These are phyloP conservation scores for Unio pictorum DNA, from an alignment of 2,888 invertebrate species.

Conservation along the genomic window DNA sequence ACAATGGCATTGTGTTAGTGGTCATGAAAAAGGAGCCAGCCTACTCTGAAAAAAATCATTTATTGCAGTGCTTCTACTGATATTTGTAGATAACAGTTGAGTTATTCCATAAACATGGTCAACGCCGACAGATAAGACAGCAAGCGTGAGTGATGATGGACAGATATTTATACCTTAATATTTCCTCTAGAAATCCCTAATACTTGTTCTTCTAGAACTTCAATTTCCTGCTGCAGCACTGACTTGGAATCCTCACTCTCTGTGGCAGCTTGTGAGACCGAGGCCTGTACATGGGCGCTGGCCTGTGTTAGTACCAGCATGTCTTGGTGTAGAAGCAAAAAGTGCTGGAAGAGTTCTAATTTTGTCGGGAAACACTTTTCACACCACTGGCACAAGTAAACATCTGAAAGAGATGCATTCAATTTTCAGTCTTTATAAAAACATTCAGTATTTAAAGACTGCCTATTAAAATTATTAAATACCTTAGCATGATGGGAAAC, in stretches of 20 bases:
- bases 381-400: slow-evolving; percentile 43
- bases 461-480: too few species aligned
- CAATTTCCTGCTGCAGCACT: slow-evolving; percentile 28
- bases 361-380: slow-evolving; percentile 38
- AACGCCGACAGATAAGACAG: neutral
- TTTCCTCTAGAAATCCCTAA: slow-evolving; percentile 19
- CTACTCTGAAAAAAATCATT: neutral
- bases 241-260: slow-evolving; percentile 8
- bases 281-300: slow-evolving; percentile 11
- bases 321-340: slow-evolving; percentile 39
- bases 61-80: neutral
- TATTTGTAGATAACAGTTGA: neutral
- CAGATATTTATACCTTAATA: slow-evolving; percentile 11
- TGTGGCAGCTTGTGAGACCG: neutral
- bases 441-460: too few species aligned
- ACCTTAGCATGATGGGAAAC: too few species aligned
- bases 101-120: neutral
- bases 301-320: slow-evolving; percentile 32
- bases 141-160: neutral
- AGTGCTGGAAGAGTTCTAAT: slow-evolving; percentile 41
- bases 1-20: too few species aligned
- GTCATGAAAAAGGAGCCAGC: too few species aligned
- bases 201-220: slow-evolving; percentile 30
- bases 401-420: slow-evolving; percentile 25
- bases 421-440: too few species aligned